Conservation (phyloP, 2,113 vertebrate species). For the Rhombomys opimus region DNA sequence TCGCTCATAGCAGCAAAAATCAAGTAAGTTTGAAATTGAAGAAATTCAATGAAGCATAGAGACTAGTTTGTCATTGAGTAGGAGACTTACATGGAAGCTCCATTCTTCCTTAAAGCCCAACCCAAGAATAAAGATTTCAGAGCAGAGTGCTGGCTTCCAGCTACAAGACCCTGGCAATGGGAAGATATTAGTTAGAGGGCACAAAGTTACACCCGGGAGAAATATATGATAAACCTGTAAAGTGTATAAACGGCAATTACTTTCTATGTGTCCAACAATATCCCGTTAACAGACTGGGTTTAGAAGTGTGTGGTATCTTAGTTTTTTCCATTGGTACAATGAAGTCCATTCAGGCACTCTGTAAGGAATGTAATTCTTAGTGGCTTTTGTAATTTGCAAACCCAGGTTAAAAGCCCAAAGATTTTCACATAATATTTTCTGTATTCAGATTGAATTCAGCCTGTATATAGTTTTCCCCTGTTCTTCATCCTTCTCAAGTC, state of each 20-base stretch:
- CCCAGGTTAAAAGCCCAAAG: not conserved
- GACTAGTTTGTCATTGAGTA: not conserved
- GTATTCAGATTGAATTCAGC: not conserved
- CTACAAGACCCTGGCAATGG: accelerated
- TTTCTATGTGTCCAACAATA: not conserved
- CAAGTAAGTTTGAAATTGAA: not conserved
- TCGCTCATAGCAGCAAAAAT: not conserved
- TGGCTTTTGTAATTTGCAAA: not conserved
- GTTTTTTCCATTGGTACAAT: not conserved
- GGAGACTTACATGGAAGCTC: not conserved
- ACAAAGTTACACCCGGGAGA: not conserved
- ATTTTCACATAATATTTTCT: slow-evolving; percentile 42
- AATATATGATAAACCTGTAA: not conserved
- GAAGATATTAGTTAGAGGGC: not conserved
- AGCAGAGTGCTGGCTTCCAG: not conserved
- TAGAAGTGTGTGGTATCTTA: not conserved
- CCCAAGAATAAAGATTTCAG: too few species aligned
- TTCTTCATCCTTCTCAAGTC: not conserved
- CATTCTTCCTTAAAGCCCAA: not conserved
- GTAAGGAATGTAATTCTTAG: not conserved
- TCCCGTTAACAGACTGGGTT: not conserved
- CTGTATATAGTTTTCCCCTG: slow-evolving; percentile 14
- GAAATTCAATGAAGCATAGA: not conserved
- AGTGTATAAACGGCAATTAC: not conserved
- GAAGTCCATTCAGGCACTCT: not conserved